Conservation (phyloP, 2,888 invertebrate species). For the Microchrysa polita region DNA sequence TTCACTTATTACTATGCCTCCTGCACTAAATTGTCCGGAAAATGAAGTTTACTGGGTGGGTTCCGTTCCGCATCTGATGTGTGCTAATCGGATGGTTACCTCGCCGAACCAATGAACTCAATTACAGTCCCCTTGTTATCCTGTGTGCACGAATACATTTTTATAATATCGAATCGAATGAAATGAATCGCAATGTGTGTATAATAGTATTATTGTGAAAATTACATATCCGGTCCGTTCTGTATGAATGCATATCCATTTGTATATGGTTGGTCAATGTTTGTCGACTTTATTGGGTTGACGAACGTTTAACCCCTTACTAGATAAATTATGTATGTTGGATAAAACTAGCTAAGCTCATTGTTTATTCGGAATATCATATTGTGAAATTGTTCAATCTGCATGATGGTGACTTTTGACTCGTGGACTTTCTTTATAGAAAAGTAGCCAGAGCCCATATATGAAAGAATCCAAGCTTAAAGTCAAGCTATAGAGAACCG, state of each 20-base stretch:
- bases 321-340: too few relatives aligned
- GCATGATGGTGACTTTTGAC: too few relatives aligned
- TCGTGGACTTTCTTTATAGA: too few relatives aligned
- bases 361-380: too few relatives aligned
- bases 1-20: neutral
- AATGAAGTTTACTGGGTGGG: neutral
- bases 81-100: conserved; percentile 3
- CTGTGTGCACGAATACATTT: too few relatives aligned
- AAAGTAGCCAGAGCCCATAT: too few relatives aligned
- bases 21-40: neutral
- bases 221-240: conserved; percentile 32
- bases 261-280: neutral
- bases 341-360: neutral
- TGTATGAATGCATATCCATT: conserved; percentile 10
- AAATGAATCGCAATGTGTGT: neutral
- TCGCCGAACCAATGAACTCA: conserved; percentile 6
- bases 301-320: neutral
- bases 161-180: neutral
- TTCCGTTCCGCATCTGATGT: conserved; percentile 1
- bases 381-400: too few relatives aligned
- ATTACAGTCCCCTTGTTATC: neutral
- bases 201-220: too few relatives aligned
- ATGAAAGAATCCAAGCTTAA: too few relatives aligned
- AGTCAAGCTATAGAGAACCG: too few relatives aligned
- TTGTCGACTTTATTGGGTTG: neutral